Base-by-base conservation (phyloP, 2,888 invertebrate species). In the Lycaena phlaeas region DNA sequence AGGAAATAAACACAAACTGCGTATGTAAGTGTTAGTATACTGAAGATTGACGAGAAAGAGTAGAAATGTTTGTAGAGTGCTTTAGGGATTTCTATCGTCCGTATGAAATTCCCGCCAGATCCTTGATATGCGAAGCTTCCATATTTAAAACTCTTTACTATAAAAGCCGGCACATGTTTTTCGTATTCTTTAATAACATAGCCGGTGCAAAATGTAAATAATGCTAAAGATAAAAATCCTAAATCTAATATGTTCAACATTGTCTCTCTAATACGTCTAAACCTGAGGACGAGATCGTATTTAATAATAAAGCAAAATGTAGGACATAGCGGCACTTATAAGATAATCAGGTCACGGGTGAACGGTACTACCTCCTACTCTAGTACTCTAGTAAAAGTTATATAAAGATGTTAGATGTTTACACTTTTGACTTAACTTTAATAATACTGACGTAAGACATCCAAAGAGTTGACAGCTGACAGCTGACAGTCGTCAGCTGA, bases 31-130 rank as follows among this genome's bases (percentile, higher is more conserved):
- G 84, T 68, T 1, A 67, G 41, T n/a, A 66, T 61, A 39, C 89
- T 87, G 53, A 88, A 81, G 15, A 89, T 50, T 1, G 88, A 76
- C 0, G 93, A 90, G 58, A 91, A 90, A 4, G 89, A 61, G 64
- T 95, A 95, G 61, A 94, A 95, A 71, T 95, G 95, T 53, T 79
- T 86, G 58, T 94, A 95, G 86, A 90, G 92, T 31, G 90, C 85
- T 70, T 94, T 95, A 0, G 94, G 94, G 30, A 94, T 84, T 67
- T 93, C 91, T 11, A 89, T 68, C 36, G 72, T 56, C 46, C 72
- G 65, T n/a, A 84, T 52, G 45, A 66, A 82, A 53, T 71, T 68
- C 0, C 77, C 82, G 9, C 73, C 77, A 11, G 74, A 62, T 1
- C 87, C 87, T 54, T 86, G 86, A 49, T 87, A 86, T 0, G 88